These are phyloP conservation scores for Barnardius zonarius DNA, from an alignment of 2,113 vertebrate genomes.

Conservation along the genomic window DNA sequence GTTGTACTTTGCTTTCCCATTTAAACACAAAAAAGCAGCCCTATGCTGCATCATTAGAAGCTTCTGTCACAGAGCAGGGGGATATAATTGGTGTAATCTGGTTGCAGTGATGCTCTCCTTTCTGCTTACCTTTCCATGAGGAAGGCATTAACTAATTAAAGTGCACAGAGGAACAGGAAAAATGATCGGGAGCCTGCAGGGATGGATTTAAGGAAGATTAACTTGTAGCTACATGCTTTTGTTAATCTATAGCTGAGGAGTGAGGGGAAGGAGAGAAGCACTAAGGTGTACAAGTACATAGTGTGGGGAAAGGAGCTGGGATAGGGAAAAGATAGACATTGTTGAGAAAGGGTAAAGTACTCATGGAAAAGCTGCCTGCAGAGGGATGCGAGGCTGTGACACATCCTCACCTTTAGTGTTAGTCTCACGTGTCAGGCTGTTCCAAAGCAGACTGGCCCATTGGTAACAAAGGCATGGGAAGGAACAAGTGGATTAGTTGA, in stretches of 20 bases:
- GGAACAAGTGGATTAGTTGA: background rate
- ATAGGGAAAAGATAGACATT: background rate
- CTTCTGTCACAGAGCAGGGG: background rate
- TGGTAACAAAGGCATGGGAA: background rate
- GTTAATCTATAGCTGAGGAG: background rate
- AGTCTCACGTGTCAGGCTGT: background rate
- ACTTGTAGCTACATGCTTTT: background rate
- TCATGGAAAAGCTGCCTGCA: background rate
- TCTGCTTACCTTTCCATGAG: background rate
- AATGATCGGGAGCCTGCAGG: background rate
- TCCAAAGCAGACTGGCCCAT: background rate
- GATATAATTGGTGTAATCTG: background rate
- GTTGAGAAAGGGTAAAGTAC: background rate
- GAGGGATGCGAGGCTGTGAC: background rate
- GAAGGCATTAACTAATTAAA: background rate
- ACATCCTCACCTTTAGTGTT: background rate
- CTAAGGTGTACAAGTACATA: accelerated
- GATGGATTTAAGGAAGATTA: background rate
- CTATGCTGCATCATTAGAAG: background rate
- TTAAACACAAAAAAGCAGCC: background rate
- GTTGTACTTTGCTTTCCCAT: background rate
- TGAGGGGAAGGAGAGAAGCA: background rate
- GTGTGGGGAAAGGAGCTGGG: background rate
- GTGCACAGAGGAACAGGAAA: background rate
- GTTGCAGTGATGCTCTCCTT: background rate